Evolutionary conservation across 2,888 invertebrate genomes (phyloP).

Genomic region (Physocephala rufipes): DNA sequence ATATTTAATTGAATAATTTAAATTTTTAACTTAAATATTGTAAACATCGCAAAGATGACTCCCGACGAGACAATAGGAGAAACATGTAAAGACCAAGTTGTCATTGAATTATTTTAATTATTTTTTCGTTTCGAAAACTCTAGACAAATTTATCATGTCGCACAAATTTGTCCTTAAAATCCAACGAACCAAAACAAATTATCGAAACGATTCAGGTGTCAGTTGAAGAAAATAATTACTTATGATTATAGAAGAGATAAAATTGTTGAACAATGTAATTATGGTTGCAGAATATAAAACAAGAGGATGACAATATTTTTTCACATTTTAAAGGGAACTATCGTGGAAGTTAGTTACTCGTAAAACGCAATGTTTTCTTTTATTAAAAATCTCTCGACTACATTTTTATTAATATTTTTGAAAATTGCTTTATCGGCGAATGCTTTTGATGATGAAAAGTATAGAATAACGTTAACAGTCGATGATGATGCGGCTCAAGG

Average conservation of each 20-base stretch:
- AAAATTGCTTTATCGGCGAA: background rate
- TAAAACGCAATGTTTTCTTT: background rate
- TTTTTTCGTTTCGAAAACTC: background rate
- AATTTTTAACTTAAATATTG: no score
- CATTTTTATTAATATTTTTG: background rate
- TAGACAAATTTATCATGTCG: background rate
- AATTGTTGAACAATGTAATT: background rate
- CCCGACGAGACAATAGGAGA: no score
- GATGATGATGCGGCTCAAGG: background rate
- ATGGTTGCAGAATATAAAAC: background rate
- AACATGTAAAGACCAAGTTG: background rate
- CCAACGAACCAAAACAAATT: slow-evolving; percentile 51
- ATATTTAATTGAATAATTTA: no score
- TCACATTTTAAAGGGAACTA: slow-evolving; percentile 1
- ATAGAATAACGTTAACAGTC: background rate
- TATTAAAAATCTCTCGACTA: background rate
- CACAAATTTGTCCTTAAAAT: slow-evolving; percentile 47
- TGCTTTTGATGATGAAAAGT: background rate
- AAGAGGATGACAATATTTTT: slow-evolving; percentile 1
- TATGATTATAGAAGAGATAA: no score
- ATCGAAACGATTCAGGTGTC: slow-evolving; percentile 48
- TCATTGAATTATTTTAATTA: background rate
- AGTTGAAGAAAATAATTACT: no score
- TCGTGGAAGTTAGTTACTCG: background rate
- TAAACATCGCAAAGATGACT: no score